Percentiles rank a stretch among this genome's conserved stretches.
Evolutionary conservation across 1,140 invertebrate species (phyloP).

Genomic region (Ips typographus): DNA sequence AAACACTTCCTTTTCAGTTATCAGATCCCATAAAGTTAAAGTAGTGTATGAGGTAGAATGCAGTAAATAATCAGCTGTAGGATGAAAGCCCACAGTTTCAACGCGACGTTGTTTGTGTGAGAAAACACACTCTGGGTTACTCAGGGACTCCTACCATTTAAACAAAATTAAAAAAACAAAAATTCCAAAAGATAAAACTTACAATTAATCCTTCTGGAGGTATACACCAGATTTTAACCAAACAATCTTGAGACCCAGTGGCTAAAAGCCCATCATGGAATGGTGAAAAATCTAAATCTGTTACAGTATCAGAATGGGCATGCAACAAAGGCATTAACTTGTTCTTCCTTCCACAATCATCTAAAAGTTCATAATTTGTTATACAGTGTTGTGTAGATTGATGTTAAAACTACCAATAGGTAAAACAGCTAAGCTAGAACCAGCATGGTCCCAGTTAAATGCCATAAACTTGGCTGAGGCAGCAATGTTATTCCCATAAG

Average conservation of each 20-base stretch:
- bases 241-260: constrained; percentile 88
- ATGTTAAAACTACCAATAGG: constrained; percentile 56
- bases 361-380: constrained; percentile 42
- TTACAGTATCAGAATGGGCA: constrained; percentile 85
- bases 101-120: constrained; percentile 79
- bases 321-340: constrained; percentile 82
- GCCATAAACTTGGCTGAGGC: constrained; percentile 91
- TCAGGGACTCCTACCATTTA: constrained; percentile 65
- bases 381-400: neutral
- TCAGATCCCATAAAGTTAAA: constrained; percentile 85
- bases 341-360: constrained; percentile 83
- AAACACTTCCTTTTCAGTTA: constrained; percentile 77
- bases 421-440: constrained; percentile 83
- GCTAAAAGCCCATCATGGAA: constrained; percentile 90
- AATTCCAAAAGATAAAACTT: constrained; percentile 2
- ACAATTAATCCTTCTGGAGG: constrained; percentile 69
- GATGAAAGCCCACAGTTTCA: constrained; percentile 85
- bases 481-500: constrained; percentile 91
- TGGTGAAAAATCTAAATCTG: constrained; percentile 93
- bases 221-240: constrained; percentile 87
- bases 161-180: neutral
- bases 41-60: constrained; percentile 79
- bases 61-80: constrained; percentile 79
- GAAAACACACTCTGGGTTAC: constrained; percentile 76
- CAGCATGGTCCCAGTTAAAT: constrained; percentile 86